Evolutionary conservation across 2,888 invertebrate species (phyloP), one percentile per base, ranked within the genome.

Genomic region (Dynastes hyllus): DNA sequence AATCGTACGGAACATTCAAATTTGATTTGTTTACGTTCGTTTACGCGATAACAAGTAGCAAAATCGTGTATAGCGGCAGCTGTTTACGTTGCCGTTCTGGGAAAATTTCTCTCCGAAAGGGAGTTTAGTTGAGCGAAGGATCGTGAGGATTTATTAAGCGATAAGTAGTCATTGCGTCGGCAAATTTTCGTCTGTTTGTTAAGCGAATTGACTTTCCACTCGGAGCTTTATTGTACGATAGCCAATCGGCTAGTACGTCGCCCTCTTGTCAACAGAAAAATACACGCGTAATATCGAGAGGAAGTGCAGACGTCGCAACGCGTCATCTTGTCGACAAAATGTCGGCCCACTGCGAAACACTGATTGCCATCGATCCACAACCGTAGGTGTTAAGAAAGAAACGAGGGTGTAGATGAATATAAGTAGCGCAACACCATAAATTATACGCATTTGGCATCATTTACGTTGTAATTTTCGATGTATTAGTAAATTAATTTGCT

Each of bases 291-390:
- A 27, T 40, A 9, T 61, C 1, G 61, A 61, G 73, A 75, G 73
- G 63, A 61, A 75, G 50, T 75, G 61, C 73, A 75, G 45, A 61
- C 73, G 73, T 75, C 63, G 73, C 73, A 69, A 40, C 69, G 69
- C 69, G 69, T 29, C 51, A 75, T 75, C 73, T 75, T 75, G 61
- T 75, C 73, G 61, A 75, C 73, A 75, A 75, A 58, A 77, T 77
- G 69, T 55, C 77, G 67, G 58, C 77, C 77, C 37, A 76, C 65
- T 66, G 37, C 76, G 66, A 76, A 69, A 66, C 77, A 77, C 69
- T 69, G 69, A 77, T 77, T 69, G 69, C 45, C 58, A 77, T 77
- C 77, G 77, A 77, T 77, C 77, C 77, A 69, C 11, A 51, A 45
- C 55, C 71, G 73, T 61, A 75, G 77, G 66, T 77, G 55, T 69